Evolutionary conservation across 2,888 invertebrate species (phyloP).

Genomic region (Eupelmus urozonus): DNA sequence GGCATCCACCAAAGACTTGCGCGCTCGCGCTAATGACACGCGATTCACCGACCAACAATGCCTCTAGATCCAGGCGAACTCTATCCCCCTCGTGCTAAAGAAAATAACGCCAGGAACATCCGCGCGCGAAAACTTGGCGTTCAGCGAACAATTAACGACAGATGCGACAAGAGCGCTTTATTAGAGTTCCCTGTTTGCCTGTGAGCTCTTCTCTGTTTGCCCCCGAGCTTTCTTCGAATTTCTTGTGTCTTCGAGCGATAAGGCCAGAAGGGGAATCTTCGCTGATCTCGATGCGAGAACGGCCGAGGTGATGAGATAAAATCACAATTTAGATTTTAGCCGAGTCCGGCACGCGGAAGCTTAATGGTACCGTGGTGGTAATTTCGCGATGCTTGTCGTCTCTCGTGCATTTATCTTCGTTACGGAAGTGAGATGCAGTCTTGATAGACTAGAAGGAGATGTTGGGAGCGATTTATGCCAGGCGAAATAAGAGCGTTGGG

Average conservation of each 20-base stretch:
- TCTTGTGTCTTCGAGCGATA: no score
- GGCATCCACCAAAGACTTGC: not conserved
- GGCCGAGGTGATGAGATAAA: no score
- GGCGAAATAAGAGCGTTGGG: no score
- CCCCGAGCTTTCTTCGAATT: no score
- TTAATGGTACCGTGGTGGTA: constrained; percentile 9
- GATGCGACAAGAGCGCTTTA: not conserved
- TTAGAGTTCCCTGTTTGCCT: no score
- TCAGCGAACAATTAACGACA: constrained; percentile 19
- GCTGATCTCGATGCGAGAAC: no score
- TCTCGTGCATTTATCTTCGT: no score
- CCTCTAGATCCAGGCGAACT: constrained; percentile 19
- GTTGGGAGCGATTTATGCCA: no score
- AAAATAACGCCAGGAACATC: constrained; percentile 37
- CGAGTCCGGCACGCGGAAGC: constrained; percentile 4
- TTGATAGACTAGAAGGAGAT: no score
- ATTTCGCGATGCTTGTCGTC: constrained; percentile 6
- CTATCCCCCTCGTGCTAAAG: not conserved
- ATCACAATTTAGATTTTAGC: constrained; percentile 36
- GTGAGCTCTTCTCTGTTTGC: no score
- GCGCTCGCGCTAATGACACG: constrained; percentile 16
- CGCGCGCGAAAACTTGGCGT: not conserved
- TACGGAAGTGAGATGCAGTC: no score
- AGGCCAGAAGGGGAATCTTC: no score
- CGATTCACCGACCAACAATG: constrained; percentile 32